Evolutionary conservation across 2,797 vertebrate genomes (phyloP).

Genomic region (Rhodeus uyekii): DNA sequence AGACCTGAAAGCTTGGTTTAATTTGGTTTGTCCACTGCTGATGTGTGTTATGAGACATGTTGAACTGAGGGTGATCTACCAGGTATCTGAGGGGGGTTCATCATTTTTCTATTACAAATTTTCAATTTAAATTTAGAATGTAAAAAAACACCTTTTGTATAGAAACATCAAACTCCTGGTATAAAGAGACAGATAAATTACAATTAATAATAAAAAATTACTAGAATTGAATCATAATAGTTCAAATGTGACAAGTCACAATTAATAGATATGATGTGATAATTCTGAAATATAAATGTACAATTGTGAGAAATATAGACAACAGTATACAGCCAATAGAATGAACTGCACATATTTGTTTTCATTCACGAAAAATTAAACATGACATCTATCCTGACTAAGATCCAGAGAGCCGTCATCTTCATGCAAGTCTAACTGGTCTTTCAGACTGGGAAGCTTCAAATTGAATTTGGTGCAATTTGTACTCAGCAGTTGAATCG

Average conservation of each 20-base stretch:
- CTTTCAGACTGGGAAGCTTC: constrained; percentile 54
- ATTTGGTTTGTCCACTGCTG: background rate
- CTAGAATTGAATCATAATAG: background rate
- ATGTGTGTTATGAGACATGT: constrained; percentile 30
- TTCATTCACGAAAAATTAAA: background rate
- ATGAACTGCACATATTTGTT: background rate
- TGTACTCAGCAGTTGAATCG: constrained; percentile 29
- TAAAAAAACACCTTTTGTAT: background rate
- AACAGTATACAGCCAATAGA: background rate
- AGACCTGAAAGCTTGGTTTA: constrained; percentile 29
- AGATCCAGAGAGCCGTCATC: background rate
- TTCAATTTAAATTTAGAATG: too few relatives aligned
- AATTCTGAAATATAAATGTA: background rate
- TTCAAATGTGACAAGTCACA: background rate
- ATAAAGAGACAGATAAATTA: too few relatives aligned
- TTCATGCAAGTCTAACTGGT: constrained; percentile 51
- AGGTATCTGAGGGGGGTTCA: background rate
- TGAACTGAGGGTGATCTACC: background rate
- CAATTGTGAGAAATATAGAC: background rate
- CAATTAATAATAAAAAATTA: background rate
- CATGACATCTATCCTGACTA: background rate
- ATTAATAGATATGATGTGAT: background rate
- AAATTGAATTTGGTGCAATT: constrained; percentile 58
- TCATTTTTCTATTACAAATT: too few relatives aligned
- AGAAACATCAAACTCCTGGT: too few relatives aligned